Conservation (phyloP, 1,140 invertebrate species). For the Drosophila sproati region DNA sequence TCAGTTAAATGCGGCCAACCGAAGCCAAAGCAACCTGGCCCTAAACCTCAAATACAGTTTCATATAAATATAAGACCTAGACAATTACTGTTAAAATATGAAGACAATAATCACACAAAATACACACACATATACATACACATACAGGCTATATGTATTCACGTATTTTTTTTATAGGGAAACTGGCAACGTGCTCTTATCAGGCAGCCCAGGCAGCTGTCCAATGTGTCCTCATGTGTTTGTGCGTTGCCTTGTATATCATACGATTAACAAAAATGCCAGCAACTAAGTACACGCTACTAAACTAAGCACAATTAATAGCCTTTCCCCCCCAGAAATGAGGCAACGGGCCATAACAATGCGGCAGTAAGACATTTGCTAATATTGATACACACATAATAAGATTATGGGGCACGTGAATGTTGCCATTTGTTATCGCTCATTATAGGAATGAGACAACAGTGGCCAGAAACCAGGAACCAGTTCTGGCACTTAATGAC, state of each 20-base stretch:
- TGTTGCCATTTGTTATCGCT: slow-evolving; percentile 67
- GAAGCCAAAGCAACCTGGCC: slow-evolving; percentile 34
- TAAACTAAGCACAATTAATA: slow-evolving; percentile 81
- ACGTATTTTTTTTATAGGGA: neutral
- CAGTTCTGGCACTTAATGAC: slow-evolving; percentile 46
- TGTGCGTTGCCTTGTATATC: slow-evolving; percentile 50
- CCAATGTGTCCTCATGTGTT: neutral
- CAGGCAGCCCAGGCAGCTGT: slow-evolving; percentile 36
- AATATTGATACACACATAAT: slow-evolving; percentile 66
- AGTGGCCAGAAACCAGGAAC: slow-evolving; percentile 18
- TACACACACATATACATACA: slow-evolving; percentile 20
- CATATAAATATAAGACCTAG: slow-evolving; percentile 32
- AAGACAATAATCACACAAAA: slow-evolving; percentile 41
- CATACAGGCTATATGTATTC: neutral
- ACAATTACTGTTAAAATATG: slow-evolving; percentile 66
- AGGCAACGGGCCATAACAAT: slow-evolving; percentile 56
- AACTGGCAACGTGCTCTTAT: slow-evolving; percentile 35
- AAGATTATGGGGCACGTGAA: slow-evolving; percentile 75
- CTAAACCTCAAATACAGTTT: slow-evolving; percentile 30
- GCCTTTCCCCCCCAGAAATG: slow-evolving; percentile 27
- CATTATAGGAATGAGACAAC: slow-evolving; percentile 50
- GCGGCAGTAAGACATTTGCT: slow-evolving; percentile 50
- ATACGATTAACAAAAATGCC: slow-evolving; percentile 76
- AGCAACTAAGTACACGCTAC: slow-evolving; percentile 68
- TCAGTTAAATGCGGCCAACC: slow-evolving; percentile 60